These are phyloP conservation scores for Microtus oregoni DNA, from an alignment of 2,113 vertebrate species.

Conservation along the genomic window DNA sequence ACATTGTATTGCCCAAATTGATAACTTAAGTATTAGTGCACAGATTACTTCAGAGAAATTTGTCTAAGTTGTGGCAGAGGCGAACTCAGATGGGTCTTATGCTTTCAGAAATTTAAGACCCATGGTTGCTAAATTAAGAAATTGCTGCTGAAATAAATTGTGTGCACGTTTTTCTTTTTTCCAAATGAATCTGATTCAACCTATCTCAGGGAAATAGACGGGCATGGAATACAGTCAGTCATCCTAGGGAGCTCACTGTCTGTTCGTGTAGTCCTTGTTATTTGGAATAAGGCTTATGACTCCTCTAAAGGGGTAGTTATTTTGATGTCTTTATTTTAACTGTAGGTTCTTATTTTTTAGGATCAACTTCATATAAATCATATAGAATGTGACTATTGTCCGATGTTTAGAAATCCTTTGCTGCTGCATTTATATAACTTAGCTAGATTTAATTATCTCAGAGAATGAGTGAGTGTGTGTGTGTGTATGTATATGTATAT, in stretches of 20 bases:
- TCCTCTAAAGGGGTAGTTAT: not conserved
- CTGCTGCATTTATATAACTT: not conserved
- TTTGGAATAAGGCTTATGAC: conserved; percentile 32
- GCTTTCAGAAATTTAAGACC: conserved; percentile 10
- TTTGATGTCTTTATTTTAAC: not conserved
- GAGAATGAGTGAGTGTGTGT: too few species aligned
- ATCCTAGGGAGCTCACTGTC: not conserved
- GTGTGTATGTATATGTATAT: not conserved
- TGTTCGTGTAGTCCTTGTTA: not conserved
- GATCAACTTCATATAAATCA: conserved; percentile 19
- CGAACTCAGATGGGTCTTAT: not conserved
- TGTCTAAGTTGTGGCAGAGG: not conserved
- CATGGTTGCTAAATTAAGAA: not conserved
- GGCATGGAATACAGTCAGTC: not conserved
- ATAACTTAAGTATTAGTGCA: not conserved
- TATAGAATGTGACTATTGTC: not conserved
- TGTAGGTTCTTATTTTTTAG: not conserved
- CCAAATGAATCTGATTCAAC: not conserved
- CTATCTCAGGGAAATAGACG: not conserved
- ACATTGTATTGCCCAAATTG: not conserved
- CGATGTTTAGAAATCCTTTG: conserved; percentile 15
- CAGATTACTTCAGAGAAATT: conserved; percentile 39
- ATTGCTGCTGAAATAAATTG: not conserved
- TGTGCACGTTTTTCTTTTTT: not conserved
- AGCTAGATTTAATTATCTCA: not conserved